phyloP scores from a whole-genome alignment of 2,888 invertebrate species.

The Mesorhabditis belari region DNA sequence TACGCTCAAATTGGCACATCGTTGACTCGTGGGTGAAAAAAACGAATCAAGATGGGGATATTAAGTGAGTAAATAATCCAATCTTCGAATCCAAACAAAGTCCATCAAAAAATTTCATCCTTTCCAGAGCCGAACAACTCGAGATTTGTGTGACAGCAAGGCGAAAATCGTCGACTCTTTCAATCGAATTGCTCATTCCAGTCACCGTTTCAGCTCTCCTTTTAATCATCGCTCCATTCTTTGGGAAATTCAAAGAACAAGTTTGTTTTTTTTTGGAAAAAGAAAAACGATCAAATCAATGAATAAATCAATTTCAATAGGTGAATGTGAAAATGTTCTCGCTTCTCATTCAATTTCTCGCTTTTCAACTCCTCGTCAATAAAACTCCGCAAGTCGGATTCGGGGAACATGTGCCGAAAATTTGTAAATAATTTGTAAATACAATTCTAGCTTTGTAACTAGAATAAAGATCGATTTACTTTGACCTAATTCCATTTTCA shows the following conservation, averaged over 20 bases:
- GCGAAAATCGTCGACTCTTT: constrained; percentile 37
- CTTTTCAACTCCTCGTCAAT: constrained; percentile 45
- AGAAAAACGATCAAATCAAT: not conserved
- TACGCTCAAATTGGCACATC: constrained; percentile 39
- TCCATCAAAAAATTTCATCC: no score
- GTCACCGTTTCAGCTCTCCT: constrained; percentile 42
- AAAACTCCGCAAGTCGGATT: constrained; percentile 45
- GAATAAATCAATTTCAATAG: constrained; percentile 14
- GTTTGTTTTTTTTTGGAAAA: not conserved
- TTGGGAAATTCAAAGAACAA: constrained; percentile 44
- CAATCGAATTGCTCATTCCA: constrained; percentile 42
- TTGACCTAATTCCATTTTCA: constrained; percentile 8
- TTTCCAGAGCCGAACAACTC: constrained; percentile 30
- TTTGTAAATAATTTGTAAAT: constrained; percentile 30
- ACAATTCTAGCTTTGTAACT: not conserved
- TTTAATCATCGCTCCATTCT: constrained; percentile 41
- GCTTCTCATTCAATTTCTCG: constrained; percentile 44
- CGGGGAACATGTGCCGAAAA: constrained; percentile 38
- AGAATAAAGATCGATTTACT: not conserved
- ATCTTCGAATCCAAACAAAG: no score
- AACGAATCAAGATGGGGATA: constrained; percentile 27
- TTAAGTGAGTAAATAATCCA: constrained; percentile 10
- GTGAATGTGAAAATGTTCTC: constrained; percentile 47
- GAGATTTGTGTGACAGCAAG: constrained; percentile 38
- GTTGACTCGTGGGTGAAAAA: constrained; percentile 32